These are phyloP conservation scores for Cataglyphis cursor DNA, from an alignment of 2,888 invertebrate species.

Conservation along the genomic window DNA sequence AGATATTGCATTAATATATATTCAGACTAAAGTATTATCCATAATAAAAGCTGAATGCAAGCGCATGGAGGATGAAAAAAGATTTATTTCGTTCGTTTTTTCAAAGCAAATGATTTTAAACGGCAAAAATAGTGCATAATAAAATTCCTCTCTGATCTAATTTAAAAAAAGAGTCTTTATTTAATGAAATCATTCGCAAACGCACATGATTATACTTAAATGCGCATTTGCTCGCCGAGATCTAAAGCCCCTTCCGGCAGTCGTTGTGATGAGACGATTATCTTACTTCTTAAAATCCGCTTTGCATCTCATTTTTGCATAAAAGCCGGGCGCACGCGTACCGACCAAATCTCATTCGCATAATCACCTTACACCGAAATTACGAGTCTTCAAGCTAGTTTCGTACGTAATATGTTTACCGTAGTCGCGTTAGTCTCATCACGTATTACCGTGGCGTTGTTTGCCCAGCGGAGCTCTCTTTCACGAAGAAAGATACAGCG, in stretches of 20 bases:
- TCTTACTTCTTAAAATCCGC: constrained; percentile 28
- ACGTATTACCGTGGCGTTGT: not conserved
- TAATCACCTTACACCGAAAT: constrained; percentile 40
- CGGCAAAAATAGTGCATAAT: constrained; percentile 34
- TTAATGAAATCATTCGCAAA: constrained; percentile 9
- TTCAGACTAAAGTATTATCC: constrained; percentile 11
- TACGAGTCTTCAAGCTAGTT: constrained; percentile 33
- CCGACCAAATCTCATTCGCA: constrained; percentile 18
- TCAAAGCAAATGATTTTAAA: not conserved
- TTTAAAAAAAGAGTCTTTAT: constrained; percentile 1
- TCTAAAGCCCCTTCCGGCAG: constrained; percentile 6
- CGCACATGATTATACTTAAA: not conserved
- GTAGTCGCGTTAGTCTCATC: not conserved
- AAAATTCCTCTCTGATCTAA: not conserved
- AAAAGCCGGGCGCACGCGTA: constrained; percentile 16
- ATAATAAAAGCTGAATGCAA: not conserved
- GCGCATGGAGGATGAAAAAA: not conserved
- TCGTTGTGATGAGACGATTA: constrained; percentile 11
- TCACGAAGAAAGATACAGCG: not conserved
- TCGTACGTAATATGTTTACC: constrained; percentile 15
- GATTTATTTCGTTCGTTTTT: not conserved
- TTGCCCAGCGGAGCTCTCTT: not conserved
- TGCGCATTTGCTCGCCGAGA: not conserved
- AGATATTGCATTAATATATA: constrained; percentile 26
- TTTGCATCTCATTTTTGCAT: constrained; percentile 41